Percentiles rank a stretch among this genome's conserved stretches.
Evolutionary conservation across 2,888 invertebrate genomes (phyloP).

Genomic region (Harpagoxenus sublaevis): DNA sequence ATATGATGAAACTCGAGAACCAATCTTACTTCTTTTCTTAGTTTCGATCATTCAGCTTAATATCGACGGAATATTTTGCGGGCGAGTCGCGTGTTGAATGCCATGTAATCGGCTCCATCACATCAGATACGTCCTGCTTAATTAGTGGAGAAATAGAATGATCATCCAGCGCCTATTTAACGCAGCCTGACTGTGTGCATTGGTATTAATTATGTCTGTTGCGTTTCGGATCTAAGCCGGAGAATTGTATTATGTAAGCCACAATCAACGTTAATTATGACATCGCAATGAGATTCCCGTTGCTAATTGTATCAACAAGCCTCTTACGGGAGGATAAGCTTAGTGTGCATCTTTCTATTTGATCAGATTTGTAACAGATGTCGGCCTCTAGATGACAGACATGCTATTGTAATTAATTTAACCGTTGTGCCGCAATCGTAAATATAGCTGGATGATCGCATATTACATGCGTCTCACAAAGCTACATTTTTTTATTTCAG

Average conservation of each 20-base stretch:
- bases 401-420: slow-evolving; percentile 11
- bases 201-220: slow-evolving; percentile 34
- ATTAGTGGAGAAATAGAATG: slow-evolving; percentile 48
- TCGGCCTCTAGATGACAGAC: slow-evolving; percentile 4
- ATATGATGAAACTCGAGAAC: too few species aligned
- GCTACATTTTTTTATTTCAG: neutral
- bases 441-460: neutral
- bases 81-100: slow-evolving; percentile 21
- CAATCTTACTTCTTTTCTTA: neutral
- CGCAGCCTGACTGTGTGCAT: neutral
- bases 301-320: slow-evolving; percentile 32
- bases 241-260: slow-evolving; percentile 40
- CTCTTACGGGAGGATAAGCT: slow-evolving; percentile 24
- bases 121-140: slow-evolving; percentile 34
- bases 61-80: neutral
- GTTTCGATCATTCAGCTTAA: slow-evolving; percentile 6
- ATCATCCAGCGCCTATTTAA: slow-evolving; percentile 44
- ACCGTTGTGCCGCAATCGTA: neutral
- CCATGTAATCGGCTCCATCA: slow-evolving; percentile 10
- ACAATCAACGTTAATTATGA: slow-evolving; percentile 54
- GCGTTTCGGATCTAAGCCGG: slow-evolving; percentile 32
- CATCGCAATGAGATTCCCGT: slow-evolving; percentile 29
- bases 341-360: slow-evolving; percentile 42
- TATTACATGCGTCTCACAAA: neutral
- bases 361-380: slow-evolving; percentile 30